These are phyloP conservation scores for Digitonthophagus gazella DNA, from an alignment of 2,888 invertebrate genomes.

Conservation along the genomic window DNA sequence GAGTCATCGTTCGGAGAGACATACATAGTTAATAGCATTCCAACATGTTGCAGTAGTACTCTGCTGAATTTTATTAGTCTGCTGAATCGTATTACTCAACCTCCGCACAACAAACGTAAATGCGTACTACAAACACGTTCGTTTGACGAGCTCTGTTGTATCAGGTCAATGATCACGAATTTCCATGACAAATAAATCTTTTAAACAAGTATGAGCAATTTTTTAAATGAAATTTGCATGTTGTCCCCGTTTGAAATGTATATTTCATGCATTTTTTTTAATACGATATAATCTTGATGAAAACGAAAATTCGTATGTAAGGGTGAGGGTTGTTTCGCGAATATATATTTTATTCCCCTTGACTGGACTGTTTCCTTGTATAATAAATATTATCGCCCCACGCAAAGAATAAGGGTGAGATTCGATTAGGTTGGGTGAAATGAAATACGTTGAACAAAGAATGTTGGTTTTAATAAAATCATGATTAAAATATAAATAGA, in stretches of 20 bases:
- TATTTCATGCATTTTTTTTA: no score
- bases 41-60: not conserved
- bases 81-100: not conserved
- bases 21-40: not conserved
- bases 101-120: not conserved
- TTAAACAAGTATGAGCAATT: not conserved
- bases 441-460: no score
- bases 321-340: no score
- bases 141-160: not conserved
- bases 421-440: not conserved
- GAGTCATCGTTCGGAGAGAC: not conserved
- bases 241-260: no score
- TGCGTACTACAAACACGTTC: not conserved
- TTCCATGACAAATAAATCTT: not conserved
- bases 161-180: not conserved
- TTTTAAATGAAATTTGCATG: no score
- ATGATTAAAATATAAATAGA: no score
- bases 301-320: not conserved
- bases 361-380: not conserved
- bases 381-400: not conserved
- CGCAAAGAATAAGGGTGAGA: not conserved
- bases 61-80: no score
- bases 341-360: not conserved
- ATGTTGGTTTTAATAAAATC: no score
- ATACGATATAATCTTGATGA: not conserved